Evolutionary conservation across 2,888 invertebrate genomes (phyloP), one percentile per base, ranked within the genome.

Genomic region (Orchesellides sinensis): DNA sequence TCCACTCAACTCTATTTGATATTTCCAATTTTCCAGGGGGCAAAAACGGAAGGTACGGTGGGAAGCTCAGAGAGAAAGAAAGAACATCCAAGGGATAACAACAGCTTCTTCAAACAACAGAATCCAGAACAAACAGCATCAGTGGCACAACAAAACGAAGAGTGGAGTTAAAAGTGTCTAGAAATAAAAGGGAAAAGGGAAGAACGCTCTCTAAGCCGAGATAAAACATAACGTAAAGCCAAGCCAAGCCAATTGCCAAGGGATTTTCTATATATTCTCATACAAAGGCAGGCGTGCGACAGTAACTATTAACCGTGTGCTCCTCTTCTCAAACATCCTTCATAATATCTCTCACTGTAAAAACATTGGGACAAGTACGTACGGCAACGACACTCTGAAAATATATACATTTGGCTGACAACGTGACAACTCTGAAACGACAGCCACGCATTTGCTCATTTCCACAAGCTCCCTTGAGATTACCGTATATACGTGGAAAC

Each of bases 401-500:
- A 49, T 35, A 56, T 73, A 73, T 61, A 66, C 80, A 14, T 63
- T 80, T 80, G 29, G 69, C 78, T 82, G 84, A 86, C 85, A 87
- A 86, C 87, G 87, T 87, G 87, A 87, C 87, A 87, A 87, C 85
- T 85, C 83, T 78, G 82, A 84, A 83, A 77, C 77, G 85, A 85
- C 86, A 85, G 81, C 75, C 68, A 85, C 81, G 87, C 83, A 87
- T 86, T 86, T 86, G 85, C 87, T 86, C 85, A 87, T 87, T 85
- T 87, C 85, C 79, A 74, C 74, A 70, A 70, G 69, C 49, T 86
- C 86, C 85, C 86, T 68, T 40, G 86, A 84, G 86, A 85, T 66
- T 75, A 79, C 56, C 66, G 47, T 32, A 52, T 49, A 61, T 56
- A 66, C 35, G 47, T 17, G 52, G 59, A 52, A 59, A 66, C 17